Conservation (phyloP, 2,888 invertebrate species). For the Napeogenes sylphis region DNA sequence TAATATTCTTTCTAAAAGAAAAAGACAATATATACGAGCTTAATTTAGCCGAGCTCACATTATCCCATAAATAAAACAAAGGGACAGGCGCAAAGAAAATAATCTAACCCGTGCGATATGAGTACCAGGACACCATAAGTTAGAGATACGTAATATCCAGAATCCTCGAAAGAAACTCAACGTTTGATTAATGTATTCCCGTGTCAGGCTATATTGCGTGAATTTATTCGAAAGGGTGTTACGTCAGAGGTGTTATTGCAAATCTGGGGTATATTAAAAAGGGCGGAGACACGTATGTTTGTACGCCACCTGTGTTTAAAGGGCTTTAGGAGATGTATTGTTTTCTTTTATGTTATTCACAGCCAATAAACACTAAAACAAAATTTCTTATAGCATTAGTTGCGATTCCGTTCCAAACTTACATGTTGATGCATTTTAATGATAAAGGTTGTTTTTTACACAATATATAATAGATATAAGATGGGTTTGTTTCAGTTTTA, state of each 20-base stretch:
- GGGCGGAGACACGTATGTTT: slow-evolving; percentile 54
- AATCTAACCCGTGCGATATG: slow-evolving; percentile 46
- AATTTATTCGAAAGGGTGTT: slow-evolving; percentile 55
- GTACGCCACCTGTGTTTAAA: slow-evolving; percentile 61
- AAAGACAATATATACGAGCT: slow-evolving; percentile 4
- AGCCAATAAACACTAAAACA: slow-evolving; percentile 23
- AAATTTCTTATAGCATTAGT: neutral
- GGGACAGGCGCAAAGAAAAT: slow-evolving; percentile 37
- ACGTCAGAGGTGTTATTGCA: slow-evolving; percentile 66
- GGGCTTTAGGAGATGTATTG: slow-evolving; percentile 32
- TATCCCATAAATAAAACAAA: slow-evolving; percentile 36
- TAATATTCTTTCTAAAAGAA: neutral
- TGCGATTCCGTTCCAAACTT: neutral
- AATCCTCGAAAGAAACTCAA: slow-evolving; percentile 47
- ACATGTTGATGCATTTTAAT: neutral
- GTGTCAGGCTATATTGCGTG: slow-evolving; percentile 69
- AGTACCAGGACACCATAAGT: slow-evolving; percentile 60
- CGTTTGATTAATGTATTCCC: slow-evolving; percentile 74
- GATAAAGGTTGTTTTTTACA: neutral
- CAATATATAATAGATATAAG: too few species aligned
- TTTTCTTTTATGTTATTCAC: slow-evolving; percentile 20
- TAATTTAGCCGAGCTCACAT: slow-evolving; percentile 15
- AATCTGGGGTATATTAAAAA: slow-evolving; percentile 77
- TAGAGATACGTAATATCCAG: slow-evolving; percentile 64
- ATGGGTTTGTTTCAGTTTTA: neutral